Evolutionary conservation across 1,140 invertebrate genomes (phyloP).

Genomic region (Drosophila tsacasi): DNA sequence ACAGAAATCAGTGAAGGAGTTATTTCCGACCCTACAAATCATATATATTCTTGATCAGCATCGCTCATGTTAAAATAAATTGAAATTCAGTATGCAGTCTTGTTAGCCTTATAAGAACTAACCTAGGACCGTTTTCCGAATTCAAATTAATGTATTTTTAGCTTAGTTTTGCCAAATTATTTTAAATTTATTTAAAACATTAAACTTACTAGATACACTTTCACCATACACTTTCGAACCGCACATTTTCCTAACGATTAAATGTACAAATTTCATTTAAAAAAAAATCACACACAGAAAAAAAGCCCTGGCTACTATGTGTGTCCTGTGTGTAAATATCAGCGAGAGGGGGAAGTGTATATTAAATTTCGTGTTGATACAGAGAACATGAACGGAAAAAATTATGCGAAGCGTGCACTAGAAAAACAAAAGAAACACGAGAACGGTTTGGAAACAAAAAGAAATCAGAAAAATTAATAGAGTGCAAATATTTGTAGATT

Average conservation of each 20-base stretch:
- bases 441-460: slow-evolving; percentile 40
- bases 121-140: too few species aligned
- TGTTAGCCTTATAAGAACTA: too few species aligned
- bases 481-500: slow-evolving; percentile 84
- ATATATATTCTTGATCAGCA: too few species aligned
- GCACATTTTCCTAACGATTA: slow-evolving; percentile 33
- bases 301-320: slow-evolving; percentile 39
- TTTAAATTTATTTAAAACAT: too few species aligned
- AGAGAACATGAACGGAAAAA: slow-evolving; percentile 49
- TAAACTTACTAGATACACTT: neutral
- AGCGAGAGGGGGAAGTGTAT: slow-evolving; percentile 39
- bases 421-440: slow-evolving; percentile 68
- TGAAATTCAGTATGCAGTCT: too few species aligned
- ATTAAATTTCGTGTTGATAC: slow-evolving; percentile 76
- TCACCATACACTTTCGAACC: neutral
- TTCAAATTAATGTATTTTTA: too few species aligned
- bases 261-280: slow-evolving; percentile 67
- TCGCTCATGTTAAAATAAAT: too few species aligned
- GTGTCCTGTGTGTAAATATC: slow-evolving; percentile 64
- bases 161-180: too few species aligned
- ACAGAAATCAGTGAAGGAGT: too few species aligned
- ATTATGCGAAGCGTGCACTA: slow-evolving; percentile 74
- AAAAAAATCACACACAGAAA: slow-evolving; percentile 28
- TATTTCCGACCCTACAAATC: too few species aligned
- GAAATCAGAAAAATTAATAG: slow-evolving; percentile 79